Evolutionary conservation across 2,888 invertebrate species (phyloP), one percentile per base, ranked within the genome.

Genomic region (Nomada ferruginata): DNA sequence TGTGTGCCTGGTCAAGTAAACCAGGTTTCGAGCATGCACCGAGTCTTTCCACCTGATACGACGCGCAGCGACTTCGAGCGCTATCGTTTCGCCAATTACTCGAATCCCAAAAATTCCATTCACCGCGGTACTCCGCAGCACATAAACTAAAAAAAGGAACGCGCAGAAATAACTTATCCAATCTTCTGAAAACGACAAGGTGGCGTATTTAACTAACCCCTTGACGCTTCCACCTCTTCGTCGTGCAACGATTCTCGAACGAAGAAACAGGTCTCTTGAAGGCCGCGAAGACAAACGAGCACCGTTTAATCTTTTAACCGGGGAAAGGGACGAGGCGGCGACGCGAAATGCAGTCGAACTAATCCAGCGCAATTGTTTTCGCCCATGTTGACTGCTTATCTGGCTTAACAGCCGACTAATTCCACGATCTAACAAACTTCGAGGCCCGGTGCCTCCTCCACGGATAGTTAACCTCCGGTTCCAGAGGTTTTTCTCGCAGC

Each of bases 321-420:
- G 44, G 79, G 87, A 23, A 47, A 42, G 60, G 29, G 70, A 87
- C 79, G 83, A 85, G 76, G 57, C 83, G 71, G 70, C 68, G 65
- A 68, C 75, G 85, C 64, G 79, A 87, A 36, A 76, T 76, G 85
- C 77, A 68, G 74, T 78, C 84, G 79, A 76, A 81, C 83, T 89
- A 92, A 91, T 92, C 91, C 91, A 76, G 85, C 78, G 87, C 91
- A 92, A 93, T 92, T 92, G 93, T 92, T 93, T 92, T 91, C 92
- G 89, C 89, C 87, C 91, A 89, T 93, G 93, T 92, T 91, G 90
- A 82, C 91, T 92, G 92, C 92, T 93, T 93, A 93, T 93, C 93
- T 90, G 90, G 91, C 91, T 93, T 93, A 93, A 93, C 93, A 91
- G 93, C 90, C 92, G 93, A 93, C 92, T 93, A 93, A 93, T 92